Conservation (phyloP, 30 jellyfish, hydroid and myxozoan species). For the Cassiopea xamachana region DNA sequence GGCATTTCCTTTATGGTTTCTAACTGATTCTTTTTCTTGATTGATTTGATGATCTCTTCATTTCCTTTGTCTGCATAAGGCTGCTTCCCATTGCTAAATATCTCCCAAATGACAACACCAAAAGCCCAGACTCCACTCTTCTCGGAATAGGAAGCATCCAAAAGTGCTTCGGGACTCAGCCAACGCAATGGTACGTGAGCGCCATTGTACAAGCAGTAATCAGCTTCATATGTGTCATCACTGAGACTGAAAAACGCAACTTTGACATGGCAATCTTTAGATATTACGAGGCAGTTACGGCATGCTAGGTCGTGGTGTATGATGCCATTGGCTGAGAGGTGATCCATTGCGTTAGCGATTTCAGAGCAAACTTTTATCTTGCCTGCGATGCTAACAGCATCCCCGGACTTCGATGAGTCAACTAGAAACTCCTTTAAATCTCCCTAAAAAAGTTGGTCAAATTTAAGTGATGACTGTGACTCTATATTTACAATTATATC, state of each 20-base stretch:
- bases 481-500: no score
- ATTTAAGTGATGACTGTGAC: background rate
- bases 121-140: slow-evolving; percentile 98
- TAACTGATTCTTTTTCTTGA: slow-evolving; percentile 62
- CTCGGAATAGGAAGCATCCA: slow-evolving; percentile 82
- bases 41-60: slow-evolving; percentile 73
- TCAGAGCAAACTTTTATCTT: slow-evolving; percentile 66
- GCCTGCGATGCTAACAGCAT: slow-evolving; percentile 29
- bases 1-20: slow-evolving; percentile 63
- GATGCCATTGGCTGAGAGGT: slow-evolving; percentile 77
- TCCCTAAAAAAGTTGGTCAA: slow-evolving; percentile 64
- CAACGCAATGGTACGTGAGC: slow-evolving; percentile 91
- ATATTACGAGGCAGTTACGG: slow-evolving; percentile 86
- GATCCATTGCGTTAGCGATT: slow-evolving; percentile 91
- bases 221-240: slow-evolving; percentile 79
- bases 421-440: slow-evolving; percentile 73
- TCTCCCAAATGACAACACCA: slow-evolving; percentile 94
- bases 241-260: slow-evolving; percentile 94
- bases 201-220: slow-evolving; percentile 74
- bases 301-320: slow-evolving; percentile 97
- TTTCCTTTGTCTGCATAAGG: slow-evolving; percentile 79
- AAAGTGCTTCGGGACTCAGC: slow-evolving; percentile 93
- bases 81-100: slow-evolving; percentile 68
- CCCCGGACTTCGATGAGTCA: slow-evolving; percentile 17
- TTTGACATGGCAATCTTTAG: slow-evolving; percentile 75